A percentile compares a stretch with the other conserved stretches of the same genome.
Evolutionary conservation across 1,140 invertebrate genomes (phyloP).

Genomic region (Yoshiicerus persimilis): DNA sequence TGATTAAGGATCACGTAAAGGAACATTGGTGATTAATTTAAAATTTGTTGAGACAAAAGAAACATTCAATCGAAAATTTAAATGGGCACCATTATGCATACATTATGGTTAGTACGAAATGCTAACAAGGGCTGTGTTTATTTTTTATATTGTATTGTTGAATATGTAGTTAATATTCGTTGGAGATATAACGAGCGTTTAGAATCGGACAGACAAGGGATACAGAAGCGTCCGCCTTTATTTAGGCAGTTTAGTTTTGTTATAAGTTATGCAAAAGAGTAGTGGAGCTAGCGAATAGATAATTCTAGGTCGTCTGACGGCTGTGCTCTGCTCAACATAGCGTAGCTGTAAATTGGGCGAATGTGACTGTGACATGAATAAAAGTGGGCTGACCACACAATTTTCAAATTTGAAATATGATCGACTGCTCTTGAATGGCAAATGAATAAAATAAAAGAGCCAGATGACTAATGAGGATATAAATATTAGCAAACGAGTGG

Average conservation of each 20-base stretch:
- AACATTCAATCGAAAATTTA: not conserved
- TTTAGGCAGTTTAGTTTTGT: not conserved
- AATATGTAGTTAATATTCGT: not conserved
- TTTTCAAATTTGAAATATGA: conserved; percentile 34
- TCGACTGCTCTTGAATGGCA: conserved; percentile 31
- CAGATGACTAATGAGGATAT: conserved; percentile 49
- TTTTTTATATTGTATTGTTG: not conserved
- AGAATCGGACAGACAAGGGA: not conserved
- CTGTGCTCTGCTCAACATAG: not conserved
- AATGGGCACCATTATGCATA: not conserved
- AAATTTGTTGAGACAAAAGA: not conserved
- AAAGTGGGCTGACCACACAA: conserved; percentile 38
- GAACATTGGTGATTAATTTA: not conserved
- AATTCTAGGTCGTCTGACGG: not conserved
- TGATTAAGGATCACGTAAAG: not conserved
- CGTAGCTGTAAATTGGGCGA: not conserved
- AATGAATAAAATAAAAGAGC: conserved; percentile 36
- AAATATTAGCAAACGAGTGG: conserved; percentile 48
- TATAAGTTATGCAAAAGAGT: not conserved
- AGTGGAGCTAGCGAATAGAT: not conserved
- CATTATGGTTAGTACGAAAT: no score
- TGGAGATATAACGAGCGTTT: not conserved
- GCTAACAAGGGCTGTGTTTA: not conserved
- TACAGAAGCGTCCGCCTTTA: not conserved
- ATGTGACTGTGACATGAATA: conserved; percentile 37